Conservation (phyloP, 2,888 invertebrate genomes). For the Eurytoma californica region DNA sequence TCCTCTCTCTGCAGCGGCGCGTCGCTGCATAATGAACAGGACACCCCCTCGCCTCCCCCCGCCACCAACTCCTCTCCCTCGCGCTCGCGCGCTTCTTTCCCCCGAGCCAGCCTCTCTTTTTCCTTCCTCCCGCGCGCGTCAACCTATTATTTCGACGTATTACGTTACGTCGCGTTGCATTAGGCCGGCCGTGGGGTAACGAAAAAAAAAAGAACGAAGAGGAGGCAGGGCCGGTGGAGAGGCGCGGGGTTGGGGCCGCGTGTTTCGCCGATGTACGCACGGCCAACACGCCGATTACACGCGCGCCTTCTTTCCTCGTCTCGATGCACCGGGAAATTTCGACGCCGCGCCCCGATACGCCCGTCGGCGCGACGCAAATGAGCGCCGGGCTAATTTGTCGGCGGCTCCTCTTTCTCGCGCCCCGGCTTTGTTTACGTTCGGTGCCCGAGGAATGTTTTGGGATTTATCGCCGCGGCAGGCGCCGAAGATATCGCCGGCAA, state of each 20-base stretch:
- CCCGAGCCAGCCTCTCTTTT: conserved; percentile 14
- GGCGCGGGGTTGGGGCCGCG: not conserved
- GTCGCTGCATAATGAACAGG: conserved; percentile 73
- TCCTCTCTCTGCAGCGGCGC: conserved; percentile 66
- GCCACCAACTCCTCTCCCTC: conserved; percentile 1
- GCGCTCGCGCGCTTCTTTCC: conserved; percentile 1
- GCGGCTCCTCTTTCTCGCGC: too few species aligned
- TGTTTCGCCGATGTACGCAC: conserved; percentile 27
- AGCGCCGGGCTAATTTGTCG: too few species aligned
- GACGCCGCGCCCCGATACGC: too few species aligned
- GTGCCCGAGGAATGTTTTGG: too few species aligned
- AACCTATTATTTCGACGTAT: conserved; percentile 72
- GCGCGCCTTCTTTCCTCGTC: not conserved
- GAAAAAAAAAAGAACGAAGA: conserved; percentile 10
- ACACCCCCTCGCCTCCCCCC: conserved; percentile 59
- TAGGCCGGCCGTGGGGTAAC: conserved; percentile 60
- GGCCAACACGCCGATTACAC: conserved; percentile 51
- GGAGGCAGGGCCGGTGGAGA: not conserved
- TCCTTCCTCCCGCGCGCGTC: conserved; percentile 54
- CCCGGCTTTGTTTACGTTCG: too few species aligned
- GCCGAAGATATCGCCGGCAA: too few species aligned
- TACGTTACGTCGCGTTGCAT: conserved; percentile 71
- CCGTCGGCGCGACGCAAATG: too few species aligned
- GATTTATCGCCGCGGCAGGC: too few species aligned
- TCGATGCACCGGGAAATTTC: too few species aligned